phyloP scores from a whole-genome alignment of 2,888 invertebrate species.

The Mystacides longicornis region DNA sequence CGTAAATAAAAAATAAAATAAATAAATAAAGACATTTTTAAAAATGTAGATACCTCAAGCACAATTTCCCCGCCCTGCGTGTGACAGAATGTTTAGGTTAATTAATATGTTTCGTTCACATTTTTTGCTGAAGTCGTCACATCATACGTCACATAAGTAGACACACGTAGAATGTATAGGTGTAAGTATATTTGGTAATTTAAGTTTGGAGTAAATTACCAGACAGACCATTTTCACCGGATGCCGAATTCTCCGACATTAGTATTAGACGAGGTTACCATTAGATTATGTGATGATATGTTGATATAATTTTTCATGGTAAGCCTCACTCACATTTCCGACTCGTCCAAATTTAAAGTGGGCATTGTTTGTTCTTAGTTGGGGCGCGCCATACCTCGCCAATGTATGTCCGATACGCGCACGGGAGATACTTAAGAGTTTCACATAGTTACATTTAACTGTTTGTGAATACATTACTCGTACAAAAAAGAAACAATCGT shows the following conservation, averaged over 20 bases:
- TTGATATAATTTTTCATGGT: conserved; percentile 24
- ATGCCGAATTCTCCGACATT: conserved; percentile 12
- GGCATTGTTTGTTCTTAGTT: background rate
- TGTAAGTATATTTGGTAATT: no score
- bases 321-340: conserved; percentile 19
- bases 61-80: no score
- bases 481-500: background rate
- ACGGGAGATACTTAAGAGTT: background rate
- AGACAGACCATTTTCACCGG: conserved; percentile 11
- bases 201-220: background rate
- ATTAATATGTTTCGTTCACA: no score
- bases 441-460: conserved; percentile 1
- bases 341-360: background rate
- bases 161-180: no score
- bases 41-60: no score
- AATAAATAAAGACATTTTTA: no score
- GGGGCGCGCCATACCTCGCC: no score
- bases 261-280: conserved; percentile 2
- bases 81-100: no score
- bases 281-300: conserved; percentile 17
- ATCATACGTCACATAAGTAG: no score
- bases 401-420: conserved; percentile 3
- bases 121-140: no score
- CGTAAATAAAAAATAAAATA: no score
- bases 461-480: background rate